Evolutionary conservation across 2,113 vertebrate species (phyloP).

Genomic region (Xenopus laevis): DNA sequence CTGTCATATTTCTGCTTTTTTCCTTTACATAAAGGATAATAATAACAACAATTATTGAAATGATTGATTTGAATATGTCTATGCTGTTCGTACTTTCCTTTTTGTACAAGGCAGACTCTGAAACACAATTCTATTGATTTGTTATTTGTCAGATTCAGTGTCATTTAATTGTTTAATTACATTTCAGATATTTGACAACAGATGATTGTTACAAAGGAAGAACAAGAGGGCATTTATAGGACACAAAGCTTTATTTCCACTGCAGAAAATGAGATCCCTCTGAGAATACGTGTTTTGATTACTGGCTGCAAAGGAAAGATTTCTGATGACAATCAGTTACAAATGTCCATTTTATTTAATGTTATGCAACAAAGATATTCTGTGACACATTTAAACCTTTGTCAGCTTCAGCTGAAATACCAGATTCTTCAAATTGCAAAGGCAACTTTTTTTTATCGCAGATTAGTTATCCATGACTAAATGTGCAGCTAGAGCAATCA

Average conservation of each 20-base stretch:
- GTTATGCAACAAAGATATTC: background rate
- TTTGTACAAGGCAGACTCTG: background rate
- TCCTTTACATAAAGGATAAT: no score
- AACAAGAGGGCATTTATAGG: conserved; percentile 8
- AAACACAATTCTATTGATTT: background rate
- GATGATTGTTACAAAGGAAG: background rate
- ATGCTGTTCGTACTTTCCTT: no score
- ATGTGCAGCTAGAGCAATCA: background rate
- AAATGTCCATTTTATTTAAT: background rate
- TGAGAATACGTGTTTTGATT: conserved; percentile 12
- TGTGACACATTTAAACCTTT: conserved; percentile 5
- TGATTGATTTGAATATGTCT: no score
- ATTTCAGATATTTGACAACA: conserved; percentile 9
- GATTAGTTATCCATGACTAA: conserved; percentile 4
- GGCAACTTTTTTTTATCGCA: background rate
- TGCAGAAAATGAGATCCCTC: background rate
- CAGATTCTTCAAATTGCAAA: background rate
- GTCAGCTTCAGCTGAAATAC: background rate
- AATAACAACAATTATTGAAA: no score
- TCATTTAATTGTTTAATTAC: conserved; percentile 13
- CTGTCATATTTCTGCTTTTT: no score
- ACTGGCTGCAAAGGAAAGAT: background rate
- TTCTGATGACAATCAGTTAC: conserved; percentile 2
- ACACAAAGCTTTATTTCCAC: conserved; percentile 17
- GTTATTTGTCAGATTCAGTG: conserved; percentile 1